Evolutionary conservation across 2,888 invertebrate species (phyloP).

Genomic region (Torymus aiolomorphi): DNA sequence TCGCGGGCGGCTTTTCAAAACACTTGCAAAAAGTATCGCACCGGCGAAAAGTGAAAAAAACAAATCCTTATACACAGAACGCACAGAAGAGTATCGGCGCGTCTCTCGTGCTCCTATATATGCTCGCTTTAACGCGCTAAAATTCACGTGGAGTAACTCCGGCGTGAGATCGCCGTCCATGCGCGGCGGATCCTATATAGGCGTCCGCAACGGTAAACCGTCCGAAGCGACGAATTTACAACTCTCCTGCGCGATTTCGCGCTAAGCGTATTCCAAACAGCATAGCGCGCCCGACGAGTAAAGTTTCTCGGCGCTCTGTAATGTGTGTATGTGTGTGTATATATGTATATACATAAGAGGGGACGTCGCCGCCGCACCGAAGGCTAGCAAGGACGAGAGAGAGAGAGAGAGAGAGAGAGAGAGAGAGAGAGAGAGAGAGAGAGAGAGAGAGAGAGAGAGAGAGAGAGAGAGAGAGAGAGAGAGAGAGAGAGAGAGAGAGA

Average conservation of each 20-base stretch:
- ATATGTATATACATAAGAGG: too few relatives aligned
- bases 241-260: neutral
- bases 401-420: neutral
- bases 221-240: conserved; percentile 29
- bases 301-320: neutral
- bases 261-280: conserved; percentile 24
- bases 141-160: conserved; percentile 29
- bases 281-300: neutral
- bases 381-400: neutral
- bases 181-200: neutral
- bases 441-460: too few relatives aligned
- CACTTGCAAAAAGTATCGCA: too few relatives aligned
- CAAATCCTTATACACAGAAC: too few relatives aligned
- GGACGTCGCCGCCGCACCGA: too few relatives aligned
- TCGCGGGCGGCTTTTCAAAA: too few relatives aligned
- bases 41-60: too few relatives aligned
- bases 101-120: neutral
- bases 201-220: conserved; percentile 20
- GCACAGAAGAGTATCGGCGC: too few relatives aligned
- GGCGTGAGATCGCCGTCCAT: conserved; percentile 21
- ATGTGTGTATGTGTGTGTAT: neutral
- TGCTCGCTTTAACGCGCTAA: conserved; percentile 16
- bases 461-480: too few relatives aligned
- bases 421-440: neutral
- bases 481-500: too few relatives aligned